These are phyloP conservation scores for Myrmecobius fasciatus DNA, from an alignment of 2,113 vertebrate genomes.

Conservation along the genomic window DNA sequence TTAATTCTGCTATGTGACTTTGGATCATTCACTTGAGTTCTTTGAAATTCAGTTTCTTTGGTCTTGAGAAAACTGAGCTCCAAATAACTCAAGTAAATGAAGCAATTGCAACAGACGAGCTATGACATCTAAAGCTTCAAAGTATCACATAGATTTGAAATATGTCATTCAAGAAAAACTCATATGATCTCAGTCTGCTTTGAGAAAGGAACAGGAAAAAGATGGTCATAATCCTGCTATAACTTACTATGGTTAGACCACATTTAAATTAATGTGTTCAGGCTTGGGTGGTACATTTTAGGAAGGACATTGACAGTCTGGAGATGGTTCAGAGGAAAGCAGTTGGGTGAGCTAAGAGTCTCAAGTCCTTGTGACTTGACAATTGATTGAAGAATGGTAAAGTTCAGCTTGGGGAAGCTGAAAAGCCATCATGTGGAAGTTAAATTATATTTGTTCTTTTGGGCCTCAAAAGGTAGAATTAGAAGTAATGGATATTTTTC, in stretches of 20 bases:
- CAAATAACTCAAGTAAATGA: neutral
- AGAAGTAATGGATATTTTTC: neutral
- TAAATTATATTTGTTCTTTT: neutral
- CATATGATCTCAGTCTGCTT: neutral
- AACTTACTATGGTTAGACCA: neutral
- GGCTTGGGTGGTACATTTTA: neutral
- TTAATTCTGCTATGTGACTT: neutral
- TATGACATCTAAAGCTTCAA: neutral
- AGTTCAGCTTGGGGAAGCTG: neutral
- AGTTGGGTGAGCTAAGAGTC: neutral
- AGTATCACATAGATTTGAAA: neutral
- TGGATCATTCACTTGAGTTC: neutral
- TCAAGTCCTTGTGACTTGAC: neutral
- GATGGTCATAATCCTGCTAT: neutral
- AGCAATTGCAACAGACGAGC: neutral
- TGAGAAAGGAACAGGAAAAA: neutral
- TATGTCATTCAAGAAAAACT: neutral
- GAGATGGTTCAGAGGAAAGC: neutral
- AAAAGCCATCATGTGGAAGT: neutral
- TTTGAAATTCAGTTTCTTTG: too few species aligned
- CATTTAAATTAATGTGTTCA: neutral
- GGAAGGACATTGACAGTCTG: neutral
- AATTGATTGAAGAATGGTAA: neutral
- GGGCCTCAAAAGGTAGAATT: neutral
- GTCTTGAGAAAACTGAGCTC: neutral